phyloP scores from a whole-genome alignment of 2,888 invertebrate genomes.

The Eupithecia inturbata region DNA sequence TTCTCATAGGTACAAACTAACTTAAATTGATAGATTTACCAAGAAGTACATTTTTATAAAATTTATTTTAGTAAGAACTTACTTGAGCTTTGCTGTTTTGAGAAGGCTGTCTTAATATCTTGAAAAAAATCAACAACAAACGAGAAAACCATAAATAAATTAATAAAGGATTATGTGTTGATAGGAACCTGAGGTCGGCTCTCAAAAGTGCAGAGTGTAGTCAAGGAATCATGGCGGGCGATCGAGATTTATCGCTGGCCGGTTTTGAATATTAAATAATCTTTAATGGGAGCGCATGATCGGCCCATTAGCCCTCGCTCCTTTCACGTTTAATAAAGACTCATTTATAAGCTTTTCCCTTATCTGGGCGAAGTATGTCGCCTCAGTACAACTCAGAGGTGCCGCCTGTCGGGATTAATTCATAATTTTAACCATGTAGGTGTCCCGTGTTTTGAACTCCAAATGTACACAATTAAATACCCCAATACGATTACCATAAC shows the following conservation, averaged over 20 bases:
- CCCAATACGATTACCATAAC: constrained; percentile 56
- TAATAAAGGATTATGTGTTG: constrained; percentile 58
- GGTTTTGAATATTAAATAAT: constrained; percentile 85
- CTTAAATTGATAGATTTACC: neutral
- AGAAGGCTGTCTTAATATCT: neutral
- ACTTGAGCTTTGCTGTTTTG: neutral
- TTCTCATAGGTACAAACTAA: neutral
- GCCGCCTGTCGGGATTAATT: constrained; percentile 82
- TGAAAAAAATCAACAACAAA: constrained; percentile 3
- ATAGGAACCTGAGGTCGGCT: constrained; percentile 58
- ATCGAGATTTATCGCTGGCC: constrained; percentile 81
- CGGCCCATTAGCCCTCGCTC: constrained; percentile 83
- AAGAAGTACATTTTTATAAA: too few relatives aligned
- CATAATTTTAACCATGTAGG: constrained; percentile 79
- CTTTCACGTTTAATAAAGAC: constrained; percentile 85
- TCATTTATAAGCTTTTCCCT: constrained; percentile 84
- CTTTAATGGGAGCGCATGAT: constrained; percentile 85
- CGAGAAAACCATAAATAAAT: constrained; percentile 18
- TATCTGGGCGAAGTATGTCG: constrained; percentile 81
- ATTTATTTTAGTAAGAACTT: neutral
- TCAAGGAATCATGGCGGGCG: constrained; percentile 79
- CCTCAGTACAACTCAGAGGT: constrained; percentile 73
- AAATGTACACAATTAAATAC: constrained; percentile 58
- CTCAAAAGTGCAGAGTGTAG: constrained; percentile 79
- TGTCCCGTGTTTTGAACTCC: constrained; percentile 55